Conservation (phyloP, 2,888 invertebrate species). For the Scotopteryx bipunctaria region DNA sequence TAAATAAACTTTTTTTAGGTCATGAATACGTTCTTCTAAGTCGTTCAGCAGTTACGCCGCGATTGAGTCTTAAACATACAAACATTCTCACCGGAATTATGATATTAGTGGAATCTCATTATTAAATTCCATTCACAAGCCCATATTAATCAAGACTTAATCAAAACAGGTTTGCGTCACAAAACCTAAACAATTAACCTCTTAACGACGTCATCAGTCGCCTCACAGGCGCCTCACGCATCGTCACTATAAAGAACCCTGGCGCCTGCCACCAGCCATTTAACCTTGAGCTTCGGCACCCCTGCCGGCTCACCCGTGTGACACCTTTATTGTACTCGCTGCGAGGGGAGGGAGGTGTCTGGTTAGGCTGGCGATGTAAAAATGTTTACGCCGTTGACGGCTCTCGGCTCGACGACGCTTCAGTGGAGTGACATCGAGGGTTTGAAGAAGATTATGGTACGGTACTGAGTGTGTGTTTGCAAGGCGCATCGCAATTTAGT, state of each 20-base stretch:
- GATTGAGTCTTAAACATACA: no score
- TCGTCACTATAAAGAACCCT: constrained; percentile 58
- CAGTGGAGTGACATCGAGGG: constrained; percentile 41
- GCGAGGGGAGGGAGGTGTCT: constrained; percentile 19
- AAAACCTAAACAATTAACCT: constrained; percentile 37
- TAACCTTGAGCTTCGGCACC: constrained; percentile 8
- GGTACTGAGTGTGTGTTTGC: constrained; percentile 21
- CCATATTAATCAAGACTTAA: constrained; percentile 4
- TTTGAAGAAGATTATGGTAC: constrained; percentile 32
- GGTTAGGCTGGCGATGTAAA: constrained; percentile 35
- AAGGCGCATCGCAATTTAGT: constrained; percentile 6
- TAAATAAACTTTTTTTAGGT: no score
- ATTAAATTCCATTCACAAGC: not conserved
- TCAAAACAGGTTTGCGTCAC: constrained; percentile 28
- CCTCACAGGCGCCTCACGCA: constrained; percentile 59
- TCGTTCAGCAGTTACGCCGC: no score
- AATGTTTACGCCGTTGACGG: constrained; percentile 47
- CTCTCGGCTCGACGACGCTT: constrained; percentile 42
- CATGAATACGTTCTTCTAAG: no score
- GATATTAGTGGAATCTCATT: not conserved
- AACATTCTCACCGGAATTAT: not conserved
- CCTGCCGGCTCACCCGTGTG: constrained; percentile 21
- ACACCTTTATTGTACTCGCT: constrained; percentile 19
- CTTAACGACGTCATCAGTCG: constrained; percentile 47
- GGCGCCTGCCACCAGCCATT: constrained; percentile 36